Evolutionary conservation across 2,888 invertebrate genomes (phyloP), one percentile per base, ranked within the genome.

Genomic region (Caenorhabditis imperialis): DNA sequence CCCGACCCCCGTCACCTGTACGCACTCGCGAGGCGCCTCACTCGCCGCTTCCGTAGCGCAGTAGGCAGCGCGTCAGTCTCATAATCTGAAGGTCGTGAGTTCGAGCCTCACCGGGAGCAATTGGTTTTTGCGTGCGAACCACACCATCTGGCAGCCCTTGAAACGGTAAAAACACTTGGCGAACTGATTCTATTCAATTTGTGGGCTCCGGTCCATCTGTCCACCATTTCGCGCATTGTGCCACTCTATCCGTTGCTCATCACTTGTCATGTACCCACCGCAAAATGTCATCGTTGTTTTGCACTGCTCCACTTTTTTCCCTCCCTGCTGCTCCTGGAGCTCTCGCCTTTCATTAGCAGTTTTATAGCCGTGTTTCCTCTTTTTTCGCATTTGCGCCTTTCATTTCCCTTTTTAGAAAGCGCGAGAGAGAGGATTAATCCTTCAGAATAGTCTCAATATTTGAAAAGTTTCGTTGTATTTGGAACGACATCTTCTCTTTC

Each of bases 51-150:
- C 75, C 75, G 75, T 78, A 75, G 75, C 75, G 75, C 78, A 78
- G 78, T 75, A 75, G 75, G 78, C 78, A 78, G 70, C 69, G 69
- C 93, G 93, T 93, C 92, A 93, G 38, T 35, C 35, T 1, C n/a
- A n/a, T n/a, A n/a, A n/a, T n/a, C n/a, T 1, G 1, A 0, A n/a
- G 0, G 22, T 51, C 38, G 37, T n/a, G 23, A 38, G n/a, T 14
- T 12, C 10, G 10, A 20, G 18, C 1, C 23, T 10, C 7, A 1
- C n/a, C n/a, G 1, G 1, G 25, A 10, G n/a, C 14, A 40, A 40
- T n/a, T 40, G 14, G 14, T 40, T n/a, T 40, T 16, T 40, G n/a
- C n/a, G 3, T 16, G 14, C 16, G n/a, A n/a, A n/a, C n/a, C n/a
- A n/a, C n/a, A n/a, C n/a, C n/a, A n/a, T 40, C 40, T 40, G 40